Conservation (phyloP, 2,797 vertebrate genomes). For the Parauchenoglanis ngamensis region DNA sequence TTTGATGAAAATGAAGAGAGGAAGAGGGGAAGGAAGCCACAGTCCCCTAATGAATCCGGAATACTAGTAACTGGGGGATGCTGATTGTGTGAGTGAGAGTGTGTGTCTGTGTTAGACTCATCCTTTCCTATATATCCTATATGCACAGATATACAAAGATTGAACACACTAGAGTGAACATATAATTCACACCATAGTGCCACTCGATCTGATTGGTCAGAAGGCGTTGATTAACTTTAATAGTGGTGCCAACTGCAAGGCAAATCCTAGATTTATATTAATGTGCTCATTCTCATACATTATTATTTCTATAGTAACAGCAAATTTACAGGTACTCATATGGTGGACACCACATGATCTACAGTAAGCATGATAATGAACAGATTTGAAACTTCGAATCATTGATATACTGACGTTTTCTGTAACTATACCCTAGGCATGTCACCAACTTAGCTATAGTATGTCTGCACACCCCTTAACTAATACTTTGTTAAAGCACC, state of each 20-base stretch:
- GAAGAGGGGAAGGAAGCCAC: constrained; percentile 59
- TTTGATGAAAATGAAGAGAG: constrained; percentile 75
- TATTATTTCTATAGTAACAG: not conserved
- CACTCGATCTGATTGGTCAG: not conserved
- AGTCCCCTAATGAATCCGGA: constrained; percentile 61
- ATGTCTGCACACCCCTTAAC: no score
- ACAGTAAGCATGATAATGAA: not conserved
- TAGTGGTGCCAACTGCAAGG: not conserved
- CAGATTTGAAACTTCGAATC: not conserved
- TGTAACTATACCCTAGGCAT: not conserved
- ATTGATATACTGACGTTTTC: not conserved
- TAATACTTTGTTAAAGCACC: no score
- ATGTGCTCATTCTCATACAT: not conserved
- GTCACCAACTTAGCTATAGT: no score
- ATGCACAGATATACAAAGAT: not conserved
- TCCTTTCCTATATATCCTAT: constrained; percentile 4
- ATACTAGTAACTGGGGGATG: constrained; percentile 50
- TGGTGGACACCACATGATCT: not conserved
- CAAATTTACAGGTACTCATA: not conserved
- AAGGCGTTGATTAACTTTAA: not conserved
- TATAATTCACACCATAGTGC: not conserved
- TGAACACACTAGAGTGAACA: not conserved
- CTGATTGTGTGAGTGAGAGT: constrained; percentile 49
- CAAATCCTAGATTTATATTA: not conserved
- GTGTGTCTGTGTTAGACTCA: constrained; percentile 2